phyloP scores from a whole-genome alignment of 2,113 vertebrate genomes.

The Leptodactylus fuscus region DNA sequence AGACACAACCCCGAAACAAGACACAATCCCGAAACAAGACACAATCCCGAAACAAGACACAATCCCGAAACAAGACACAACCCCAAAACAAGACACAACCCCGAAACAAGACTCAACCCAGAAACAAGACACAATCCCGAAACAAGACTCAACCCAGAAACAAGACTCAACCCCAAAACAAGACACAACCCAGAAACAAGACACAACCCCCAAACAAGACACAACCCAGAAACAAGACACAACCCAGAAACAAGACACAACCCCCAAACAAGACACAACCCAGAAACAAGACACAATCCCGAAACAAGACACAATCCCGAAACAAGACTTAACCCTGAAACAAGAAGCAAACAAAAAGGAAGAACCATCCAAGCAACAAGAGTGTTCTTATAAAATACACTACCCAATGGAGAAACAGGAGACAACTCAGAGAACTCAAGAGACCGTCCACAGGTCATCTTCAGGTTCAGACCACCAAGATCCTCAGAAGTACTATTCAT shows the following conservation, averaged over 20 bases:
- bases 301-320: background rate
- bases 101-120: background rate
- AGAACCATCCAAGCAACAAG: background rate
- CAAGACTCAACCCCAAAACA: background rate
- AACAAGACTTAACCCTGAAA: background rate
- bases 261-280: background rate
- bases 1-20: no score
- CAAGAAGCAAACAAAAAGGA: background rate
- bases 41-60: no score
- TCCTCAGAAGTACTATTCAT: background rate
- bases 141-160: background rate
- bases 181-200: background rate
- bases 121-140: background rate
- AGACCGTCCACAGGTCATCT: background rate
- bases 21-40: no score
- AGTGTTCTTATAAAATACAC: background rate
- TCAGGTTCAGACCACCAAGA: background rate
- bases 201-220: background rate
- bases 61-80: background rate
- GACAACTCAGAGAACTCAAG: background rate
- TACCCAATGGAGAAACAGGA: background rate
- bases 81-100: background rate
- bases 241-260: background rate
- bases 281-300: background rate
- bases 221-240: background rate